Evolutionary conservation across 2,113 vertebrate genomes (phyloP).

Genomic region (Alexandromys fortis): DNA sequence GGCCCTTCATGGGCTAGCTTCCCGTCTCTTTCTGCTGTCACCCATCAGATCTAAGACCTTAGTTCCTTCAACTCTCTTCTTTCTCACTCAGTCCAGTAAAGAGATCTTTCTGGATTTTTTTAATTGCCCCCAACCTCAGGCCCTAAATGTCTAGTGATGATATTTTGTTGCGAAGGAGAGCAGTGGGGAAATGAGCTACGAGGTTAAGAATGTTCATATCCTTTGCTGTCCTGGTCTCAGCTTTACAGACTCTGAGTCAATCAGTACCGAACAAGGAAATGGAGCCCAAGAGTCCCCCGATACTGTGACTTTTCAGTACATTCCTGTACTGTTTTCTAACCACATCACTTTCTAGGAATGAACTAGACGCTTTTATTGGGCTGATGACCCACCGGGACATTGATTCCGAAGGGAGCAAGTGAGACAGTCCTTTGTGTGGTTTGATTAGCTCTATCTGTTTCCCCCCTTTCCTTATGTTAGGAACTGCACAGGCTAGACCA

Average conservation of each 20-base stretch:
- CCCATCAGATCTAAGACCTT: not conserved
- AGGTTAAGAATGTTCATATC: not conserved
- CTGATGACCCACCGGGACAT: not conserved
- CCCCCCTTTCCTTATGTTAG: not conserved
- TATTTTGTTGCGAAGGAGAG: not conserved
- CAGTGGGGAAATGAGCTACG: not conserved
- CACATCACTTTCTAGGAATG: not conserved
- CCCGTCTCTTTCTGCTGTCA: not conserved
- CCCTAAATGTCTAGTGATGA: not conserved
- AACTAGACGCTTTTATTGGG: not conserved
- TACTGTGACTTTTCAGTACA: not conserved
- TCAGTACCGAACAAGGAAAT: not conserved
- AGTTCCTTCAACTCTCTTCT: not conserved
- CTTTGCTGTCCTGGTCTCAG: not conserved
- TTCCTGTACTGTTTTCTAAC: not conserved
- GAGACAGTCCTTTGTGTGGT: not conserved
- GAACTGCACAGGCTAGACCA: not conserved
- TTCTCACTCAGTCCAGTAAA: not conserved
- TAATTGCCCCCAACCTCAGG: not conserved
- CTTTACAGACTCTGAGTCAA: conserved; percentile 24
- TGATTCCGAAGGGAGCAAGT: not conserved
- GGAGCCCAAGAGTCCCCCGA: not conserved
- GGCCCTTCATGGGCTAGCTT: not conserved
- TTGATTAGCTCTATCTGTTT: not conserved
- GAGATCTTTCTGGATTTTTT: not conserved